Conservation (phyloP, 2,888 invertebrate genomes). For the Tridacna gigas region DNA sequence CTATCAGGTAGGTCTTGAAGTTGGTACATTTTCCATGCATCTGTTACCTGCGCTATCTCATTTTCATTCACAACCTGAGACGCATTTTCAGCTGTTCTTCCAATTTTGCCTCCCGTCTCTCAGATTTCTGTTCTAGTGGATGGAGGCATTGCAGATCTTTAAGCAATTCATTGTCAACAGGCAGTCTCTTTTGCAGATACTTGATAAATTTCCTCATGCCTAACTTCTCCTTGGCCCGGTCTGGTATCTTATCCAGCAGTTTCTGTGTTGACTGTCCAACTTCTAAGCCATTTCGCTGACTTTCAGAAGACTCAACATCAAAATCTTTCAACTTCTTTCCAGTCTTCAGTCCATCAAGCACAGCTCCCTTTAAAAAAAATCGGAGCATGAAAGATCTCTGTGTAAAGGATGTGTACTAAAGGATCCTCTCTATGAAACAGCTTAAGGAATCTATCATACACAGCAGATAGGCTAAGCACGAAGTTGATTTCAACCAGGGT, state of each 20-base stretch:
- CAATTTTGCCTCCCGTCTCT: constrained; percentile 40
- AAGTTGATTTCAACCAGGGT: constrained; percentile 53
- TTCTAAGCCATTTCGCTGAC: constrained; percentile 44
- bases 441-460: constrained; percentile 50
- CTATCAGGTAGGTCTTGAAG: constrained; percentile 37
- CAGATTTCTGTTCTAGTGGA: constrained; percentile 41
- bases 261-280: constrained; percentile 51
- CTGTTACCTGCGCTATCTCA: constrained; percentile 35
- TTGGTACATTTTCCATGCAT: constrained; percentile 49
- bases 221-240: constrained; percentile 37
- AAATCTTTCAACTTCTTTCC: constrained; percentile 32
- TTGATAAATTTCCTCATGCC: constrained; percentile 52
- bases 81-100: constrained; percentile 44
- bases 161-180: constrained; percentile 30
- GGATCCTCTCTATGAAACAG: constrained; percentile 56
- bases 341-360: constrained; percentile 35
- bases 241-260: constrained; percentile 45
- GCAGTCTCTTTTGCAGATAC: constrained; percentile 40
- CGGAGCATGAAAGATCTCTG: constrained; percentile 54
- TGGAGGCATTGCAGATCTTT: constrained; percentile 45
- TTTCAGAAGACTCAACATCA: constrained; percentile 39
- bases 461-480: constrained; percentile 37
- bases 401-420: constrained; percentile 49
- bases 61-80: constrained; percentile 42
- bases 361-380: constrained; percentile 43